Percentiles rank a stretch among this genome's conserved stretches.
phyloP scores from a whole-genome alignment of 2,888 invertebrate species.

The Drosophila neonasuta region DNA sequence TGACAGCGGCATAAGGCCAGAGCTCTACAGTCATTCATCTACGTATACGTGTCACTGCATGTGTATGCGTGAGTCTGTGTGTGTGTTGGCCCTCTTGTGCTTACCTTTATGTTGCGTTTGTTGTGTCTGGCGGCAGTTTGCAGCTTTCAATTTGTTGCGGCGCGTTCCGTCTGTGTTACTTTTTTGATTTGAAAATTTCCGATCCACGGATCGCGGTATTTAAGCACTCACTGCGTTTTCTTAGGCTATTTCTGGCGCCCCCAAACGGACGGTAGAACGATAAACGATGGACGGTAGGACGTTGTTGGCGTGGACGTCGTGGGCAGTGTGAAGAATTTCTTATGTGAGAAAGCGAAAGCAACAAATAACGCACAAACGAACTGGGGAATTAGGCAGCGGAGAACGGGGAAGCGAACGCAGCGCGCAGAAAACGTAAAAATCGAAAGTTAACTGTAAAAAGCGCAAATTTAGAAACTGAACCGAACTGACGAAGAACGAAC shows the following conservation, averaged over 20 bases:
- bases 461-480: slow-evolving; percentile 52
- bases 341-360: slow-evolving; percentile 67
- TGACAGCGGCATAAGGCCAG: slow-evolving; percentile 60
- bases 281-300: not conserved
- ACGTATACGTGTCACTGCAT: slow-evolving; percentile 22
- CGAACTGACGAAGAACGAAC: slow-evolving; percentile 39
- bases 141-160: slow-evolving; percentile 47
- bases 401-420: not conserved
- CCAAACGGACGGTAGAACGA: not conserved
- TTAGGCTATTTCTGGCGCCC: slow-evolving; percentile 59
- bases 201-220: slow-evolving; percentile 17
- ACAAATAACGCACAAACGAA: slow-evolving; percentile 17
- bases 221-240: slow-evolving; percentile 20
- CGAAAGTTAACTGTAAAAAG: slow-evolving; percentile 71
- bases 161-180: not conserved
- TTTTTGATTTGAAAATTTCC: not conserved
- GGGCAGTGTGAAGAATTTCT: slow-evolving; percentile 68
- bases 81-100: slow-evolving; percentile 41
- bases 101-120: slow-evolving; percentile 54
- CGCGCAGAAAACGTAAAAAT: slow-evolving; percentile 44
- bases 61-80: slow-evolving; percentile 18
- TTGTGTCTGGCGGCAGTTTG: slow-evolving; percentile 40
- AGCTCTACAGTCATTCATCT: slow-evolving; percentile 48
- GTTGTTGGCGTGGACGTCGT: slow-evolving; percentile 45
- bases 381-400: no score